A percentile compares a stretch with the other conserved stretches of the same genome.
These are phyloP conservation scores for Furcifer pardalis DNA, from an alignment of 2,797 vertebrate species.

Conservation along the genomic window DNA sequence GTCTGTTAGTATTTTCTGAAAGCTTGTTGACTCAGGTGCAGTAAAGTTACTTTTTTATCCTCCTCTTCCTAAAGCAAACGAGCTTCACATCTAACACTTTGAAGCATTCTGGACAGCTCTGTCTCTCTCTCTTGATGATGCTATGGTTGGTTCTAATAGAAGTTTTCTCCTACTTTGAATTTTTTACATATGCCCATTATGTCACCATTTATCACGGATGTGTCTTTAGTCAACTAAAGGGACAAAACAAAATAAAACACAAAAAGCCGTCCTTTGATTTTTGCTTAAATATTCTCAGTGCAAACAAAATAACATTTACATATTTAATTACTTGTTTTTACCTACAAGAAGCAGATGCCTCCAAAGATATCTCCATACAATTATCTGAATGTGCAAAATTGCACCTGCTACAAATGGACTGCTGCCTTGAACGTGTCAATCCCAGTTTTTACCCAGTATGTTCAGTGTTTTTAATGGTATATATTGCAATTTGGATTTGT, in stretches of 20 bases:
- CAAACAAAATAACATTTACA: not conserved
- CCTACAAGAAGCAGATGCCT: not conserved
- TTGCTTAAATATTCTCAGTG: not conserved
- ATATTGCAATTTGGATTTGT: not conserved
- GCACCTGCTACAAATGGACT: constrained; percentile 6
- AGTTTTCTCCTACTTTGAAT: not conserved
- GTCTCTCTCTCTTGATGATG: not conserved
- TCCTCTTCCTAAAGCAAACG: not conserved
- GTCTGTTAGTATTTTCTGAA: not conserved
- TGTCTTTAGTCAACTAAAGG: not conserved
- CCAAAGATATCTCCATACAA: constrained; percentile 1
- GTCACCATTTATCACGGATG: not conserved
- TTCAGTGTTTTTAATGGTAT: not conserved
- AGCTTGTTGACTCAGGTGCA: not conserved
- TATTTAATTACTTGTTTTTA: not conserved
- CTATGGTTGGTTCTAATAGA: not conserved
- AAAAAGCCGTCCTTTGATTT: constrained; percentile 1
- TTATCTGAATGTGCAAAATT: not conserved
- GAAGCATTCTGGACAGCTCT: not conserved
- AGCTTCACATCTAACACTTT: not conserved
- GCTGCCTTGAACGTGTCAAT: not conserved
- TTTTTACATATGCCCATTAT: not conserved
- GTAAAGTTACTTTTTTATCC: not conserved
- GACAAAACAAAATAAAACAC: not conserved
- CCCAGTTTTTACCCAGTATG: not conserved